Evolutionary conservation across 2,113 vertebrate genomes (phyloP).

Genomic region (Candoia aspera): DNA sequence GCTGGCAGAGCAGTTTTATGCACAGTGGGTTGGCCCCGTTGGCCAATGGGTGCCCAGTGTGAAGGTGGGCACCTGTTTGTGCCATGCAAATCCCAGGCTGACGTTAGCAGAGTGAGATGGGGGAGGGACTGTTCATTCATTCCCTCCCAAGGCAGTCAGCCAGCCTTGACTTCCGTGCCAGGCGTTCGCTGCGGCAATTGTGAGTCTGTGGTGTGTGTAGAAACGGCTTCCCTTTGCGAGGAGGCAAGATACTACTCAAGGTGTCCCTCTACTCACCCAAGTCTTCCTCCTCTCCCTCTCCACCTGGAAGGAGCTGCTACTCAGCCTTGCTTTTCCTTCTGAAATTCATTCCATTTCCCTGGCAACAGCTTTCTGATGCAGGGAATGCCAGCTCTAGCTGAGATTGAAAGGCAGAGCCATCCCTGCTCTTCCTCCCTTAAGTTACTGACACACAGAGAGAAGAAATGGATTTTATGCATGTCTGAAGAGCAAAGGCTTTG

Average conservation of each 20-base stretch:
- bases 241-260: not conserved
- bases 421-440: not conserved
- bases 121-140: not conserved
- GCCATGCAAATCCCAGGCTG: conserved; percentile 11
- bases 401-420: not conserved
- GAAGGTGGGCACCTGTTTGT: not conserved
- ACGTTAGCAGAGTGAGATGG: not conserved
- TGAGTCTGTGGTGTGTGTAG: not conserved
- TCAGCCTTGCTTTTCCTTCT: not conserved
- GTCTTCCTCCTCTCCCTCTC: not conserved
- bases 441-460: not conserved
- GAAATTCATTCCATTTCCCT: conserved; percentile 36
- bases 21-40: not conserved
- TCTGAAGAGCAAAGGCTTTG: not conserved
- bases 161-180: not conserved
- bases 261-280: not conserved
- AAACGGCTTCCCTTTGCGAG: not conserved
- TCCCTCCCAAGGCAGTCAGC: not conserved
- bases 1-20: not conserved
- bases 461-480: not conserved
- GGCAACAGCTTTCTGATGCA: conserved; percentile 1
- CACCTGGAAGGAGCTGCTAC: not conserved
- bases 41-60: not conserved
- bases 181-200: not conserved
- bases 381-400: not conserved